Percentiles rank a stretch among this genome's conserved stretches.
These are phyloP conservation scores for Chaunax sp. DNA, from an alignment of 2,797 vertebrate species.

Conservation along the genomic window DNA sequence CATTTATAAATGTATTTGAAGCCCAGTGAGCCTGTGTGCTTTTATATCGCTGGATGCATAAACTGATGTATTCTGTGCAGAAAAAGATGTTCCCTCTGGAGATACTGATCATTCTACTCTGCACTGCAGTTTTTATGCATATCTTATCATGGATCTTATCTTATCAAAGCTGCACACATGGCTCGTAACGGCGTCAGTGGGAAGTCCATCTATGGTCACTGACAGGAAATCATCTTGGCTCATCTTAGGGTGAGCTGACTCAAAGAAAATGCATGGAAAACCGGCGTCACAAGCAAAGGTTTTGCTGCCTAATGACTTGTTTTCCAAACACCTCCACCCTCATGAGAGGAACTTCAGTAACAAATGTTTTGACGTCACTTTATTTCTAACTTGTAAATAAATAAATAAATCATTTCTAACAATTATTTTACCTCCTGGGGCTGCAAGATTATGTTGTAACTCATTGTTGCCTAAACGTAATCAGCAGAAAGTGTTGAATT, in stretches of 20 bases:
- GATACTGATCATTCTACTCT: constrained; percentile 42
- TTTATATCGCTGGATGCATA: constrained; percentile 66
- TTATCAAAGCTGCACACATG: constrained; percentile 5
- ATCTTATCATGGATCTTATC: background rate
- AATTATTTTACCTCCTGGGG: constrained; percentile 35
- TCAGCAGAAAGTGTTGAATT: constrained; percentile 54
- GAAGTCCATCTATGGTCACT: constrained; percentile 29
- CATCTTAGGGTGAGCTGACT: constrained; percentile 28
- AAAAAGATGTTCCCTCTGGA: constrained; percentile 48
- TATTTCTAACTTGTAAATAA: constrained; percentile 26
- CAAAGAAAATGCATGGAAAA: constrained; percentile 17
- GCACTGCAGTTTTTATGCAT: constrained; percentile 35
- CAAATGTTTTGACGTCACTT: constrained; percentile 37
- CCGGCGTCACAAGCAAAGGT: background rate
- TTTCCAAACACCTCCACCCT: constrained; percentile 33
- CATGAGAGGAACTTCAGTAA: constrained; percentile 25
- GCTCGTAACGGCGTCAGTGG: constrained; percentile 8
- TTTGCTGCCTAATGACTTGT: constrained; percentile 36
- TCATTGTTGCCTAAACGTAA: constrained; percentile 45
- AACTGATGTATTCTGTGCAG: constrained; percentile 50
- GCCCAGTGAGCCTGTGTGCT: constrained; percentile 37
- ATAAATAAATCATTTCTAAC: constrained; percentile 26
- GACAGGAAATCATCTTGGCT: constrained; percentile 39
- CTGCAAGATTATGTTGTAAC: constrained; percentile 34
- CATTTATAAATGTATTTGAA: constrained; percentile 63